Base-by-base conservation (phyloP, 2,113 vertebrate genomes). In the Psittacula cyanocephala region DNA sequence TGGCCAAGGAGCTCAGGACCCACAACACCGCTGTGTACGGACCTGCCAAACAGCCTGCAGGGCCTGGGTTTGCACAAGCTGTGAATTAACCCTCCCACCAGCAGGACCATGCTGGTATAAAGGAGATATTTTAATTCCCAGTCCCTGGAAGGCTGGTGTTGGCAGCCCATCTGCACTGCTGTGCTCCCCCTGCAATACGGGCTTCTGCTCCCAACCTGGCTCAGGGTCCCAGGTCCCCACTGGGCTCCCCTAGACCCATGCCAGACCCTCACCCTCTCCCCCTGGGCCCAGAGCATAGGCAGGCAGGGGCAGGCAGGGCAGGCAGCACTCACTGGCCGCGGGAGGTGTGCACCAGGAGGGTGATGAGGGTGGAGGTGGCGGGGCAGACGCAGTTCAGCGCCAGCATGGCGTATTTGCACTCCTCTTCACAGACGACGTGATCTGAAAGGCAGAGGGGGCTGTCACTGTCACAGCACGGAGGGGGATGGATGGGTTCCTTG, bases 371-470 rank as follows among this genome's bases (percentile, higher is more conserved):
- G 87, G 98, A 98, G 20, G 98, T 99, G 79, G 98, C 98, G 0
- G 98, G 98, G 83, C 98, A 99, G 87, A 99, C 95, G 0, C 98
- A 99, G 96, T 99, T 99, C 37, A 99, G 95, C 0, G 98, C 98
- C 97, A 99, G 96, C 98, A 99, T 97, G 93, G 98, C 98, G 0
- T 98, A 99, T 72, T 98, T 99, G 95, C 98, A 99, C 81, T 98
- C 98, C 82, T 99, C 98, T 84, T 99, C 98, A 6, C 98, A 99
- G 47, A 99, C 98, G 14, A 99, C 98, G 0, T 99, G 98, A 97
- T 99, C 98, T 99, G 96, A 31, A 91, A 96, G 35, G 31, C 79
- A 60, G 19, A 88, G 28, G 35, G 68, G 37, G 44, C 12, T 0
- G 0, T 91, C 43, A 78, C 0, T 0, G 47, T 1, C 33, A 3